These are phyloP conservation scores for Herpetotheres cachinnans DNA, from an alignment of 2,113 vertebrate genomes.

Conservation along the genomic window DNA sequence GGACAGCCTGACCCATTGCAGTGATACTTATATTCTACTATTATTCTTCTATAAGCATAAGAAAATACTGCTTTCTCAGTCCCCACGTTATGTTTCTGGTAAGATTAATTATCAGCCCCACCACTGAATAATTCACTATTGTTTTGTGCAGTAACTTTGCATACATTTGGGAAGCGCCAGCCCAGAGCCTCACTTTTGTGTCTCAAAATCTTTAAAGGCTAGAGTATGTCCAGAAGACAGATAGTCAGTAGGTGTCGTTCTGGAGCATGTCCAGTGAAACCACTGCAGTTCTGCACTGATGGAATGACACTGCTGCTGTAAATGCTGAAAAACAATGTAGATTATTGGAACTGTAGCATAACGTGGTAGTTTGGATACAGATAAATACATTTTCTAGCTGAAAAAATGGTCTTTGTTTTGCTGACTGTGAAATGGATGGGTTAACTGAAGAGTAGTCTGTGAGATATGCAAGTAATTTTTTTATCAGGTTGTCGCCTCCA, in stretches of 20 bases:
- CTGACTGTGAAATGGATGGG: background rate
- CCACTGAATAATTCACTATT: background rate
- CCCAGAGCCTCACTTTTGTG: background rate
- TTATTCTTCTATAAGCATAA: background rate
- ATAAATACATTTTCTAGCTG: background rate
- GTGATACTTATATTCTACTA: background rate
- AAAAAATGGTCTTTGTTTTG: background rate
- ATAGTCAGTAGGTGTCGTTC: background rate
- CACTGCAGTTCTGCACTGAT: background rate
- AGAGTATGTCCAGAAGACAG: background rate
- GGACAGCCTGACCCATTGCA: background rate
- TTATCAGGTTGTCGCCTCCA: background rate
- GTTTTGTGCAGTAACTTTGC: background rate
- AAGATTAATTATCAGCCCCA: background rate
- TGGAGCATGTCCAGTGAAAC: background rate
- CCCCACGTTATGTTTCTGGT: background rate
- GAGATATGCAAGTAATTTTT: background rate
- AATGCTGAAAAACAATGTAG: background rate
- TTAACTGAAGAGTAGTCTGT: background rate
- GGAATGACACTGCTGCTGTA: background rate
- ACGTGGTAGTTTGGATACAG: background rate
- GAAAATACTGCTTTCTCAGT: background rate
- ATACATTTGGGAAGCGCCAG: background rate
- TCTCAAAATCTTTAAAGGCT: background rate
- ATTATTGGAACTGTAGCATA: background rate